Conservation (phyloP, 2,888 invertebrate genomes). For the Rhagonycha fulva region DNA sequence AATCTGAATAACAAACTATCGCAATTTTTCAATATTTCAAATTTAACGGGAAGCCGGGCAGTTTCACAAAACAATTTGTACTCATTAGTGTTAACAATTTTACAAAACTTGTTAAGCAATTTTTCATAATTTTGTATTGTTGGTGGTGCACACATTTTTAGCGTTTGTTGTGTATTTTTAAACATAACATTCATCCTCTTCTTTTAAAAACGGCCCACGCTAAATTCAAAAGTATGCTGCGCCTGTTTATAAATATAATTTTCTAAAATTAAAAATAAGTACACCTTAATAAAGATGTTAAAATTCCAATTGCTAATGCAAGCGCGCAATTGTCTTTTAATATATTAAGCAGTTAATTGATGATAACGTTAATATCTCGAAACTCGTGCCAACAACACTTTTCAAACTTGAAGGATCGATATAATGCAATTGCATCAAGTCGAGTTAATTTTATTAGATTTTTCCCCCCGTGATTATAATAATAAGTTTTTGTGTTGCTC, state of each 20-base stretch:
- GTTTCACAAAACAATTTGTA: constrained; percentile 10
- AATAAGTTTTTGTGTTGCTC: neutral
- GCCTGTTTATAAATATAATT: constrained; percentile 7
- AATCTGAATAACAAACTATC: neutral
- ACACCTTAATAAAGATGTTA: constrained; percentile 6
- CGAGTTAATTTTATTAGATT: neutral
- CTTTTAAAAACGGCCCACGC: constrained; percentile 12
- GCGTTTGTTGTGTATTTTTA: neutral
- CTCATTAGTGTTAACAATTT: constrained; percentile 22
- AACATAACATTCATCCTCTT: constrained; percentile 1
- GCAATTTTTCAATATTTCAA: neutral
- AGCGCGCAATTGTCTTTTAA: neutral
- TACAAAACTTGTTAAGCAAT: constrained; percentile 16
- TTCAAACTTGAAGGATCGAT: neutral
- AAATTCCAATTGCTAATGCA: constrained; percentile 10
- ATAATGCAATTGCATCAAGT: neutral
- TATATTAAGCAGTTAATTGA: neutral
- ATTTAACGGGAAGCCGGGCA: neutral
- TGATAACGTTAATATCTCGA: neutral
- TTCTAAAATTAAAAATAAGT: constrained; percentile 7
- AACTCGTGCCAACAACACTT: neutral
- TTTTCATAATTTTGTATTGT: constrained; percentile 16
- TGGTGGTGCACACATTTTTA: neutral
- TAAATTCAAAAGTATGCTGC: constrained; percentile 14
- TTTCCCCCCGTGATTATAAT: neutral